These are phyloP conservation scores for Anniella stebbinsi DNA, from an alignment of 2,797 vertebrate genomes.

Conservation along the genomic window DNA sequence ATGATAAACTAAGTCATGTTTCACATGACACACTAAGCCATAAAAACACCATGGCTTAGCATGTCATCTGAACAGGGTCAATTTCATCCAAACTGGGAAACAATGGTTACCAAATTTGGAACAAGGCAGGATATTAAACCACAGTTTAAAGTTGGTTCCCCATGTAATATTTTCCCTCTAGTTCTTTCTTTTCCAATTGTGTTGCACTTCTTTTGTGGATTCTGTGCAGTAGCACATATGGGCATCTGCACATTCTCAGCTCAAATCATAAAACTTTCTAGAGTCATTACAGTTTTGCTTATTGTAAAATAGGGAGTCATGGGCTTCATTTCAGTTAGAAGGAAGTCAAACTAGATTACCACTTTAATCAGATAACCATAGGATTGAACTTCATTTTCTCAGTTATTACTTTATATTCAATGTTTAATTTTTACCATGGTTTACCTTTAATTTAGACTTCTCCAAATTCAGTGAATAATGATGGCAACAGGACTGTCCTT, in stretches of 20 bases:
- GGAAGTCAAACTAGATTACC: not conserved
- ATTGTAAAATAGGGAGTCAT: not conserved
- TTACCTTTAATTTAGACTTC: not conserved
- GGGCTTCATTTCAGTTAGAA: not conserved
- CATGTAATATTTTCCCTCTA: not conserved
- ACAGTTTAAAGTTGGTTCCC: not conserved
- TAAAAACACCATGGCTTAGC: too few species aligned
- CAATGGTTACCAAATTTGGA: too few species aligned
- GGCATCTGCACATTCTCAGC: not conserved
- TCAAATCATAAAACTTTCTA: not conserved
- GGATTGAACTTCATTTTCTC: not conserved
- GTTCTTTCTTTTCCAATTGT: not conserved
- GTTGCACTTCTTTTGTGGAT: not conserved
- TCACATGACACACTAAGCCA: too few species aligned
- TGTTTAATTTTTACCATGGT: not conserved
- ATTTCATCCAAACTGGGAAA: not conserved
- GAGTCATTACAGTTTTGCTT: not conserved
- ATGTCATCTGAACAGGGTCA: too few species aligned
- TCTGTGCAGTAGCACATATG: not conserved
- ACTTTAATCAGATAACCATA: not conserved
- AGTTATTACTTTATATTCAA: not conserved
- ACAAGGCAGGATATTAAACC: not conserved
- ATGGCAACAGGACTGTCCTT: not conserved
- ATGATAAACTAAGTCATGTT: too few species aligned
- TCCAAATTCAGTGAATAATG: not conserved